Evolutionary conservation across 2,888 invertebrate species (phyloP).

Genomic region (Cephus rjabovi): DNA sequence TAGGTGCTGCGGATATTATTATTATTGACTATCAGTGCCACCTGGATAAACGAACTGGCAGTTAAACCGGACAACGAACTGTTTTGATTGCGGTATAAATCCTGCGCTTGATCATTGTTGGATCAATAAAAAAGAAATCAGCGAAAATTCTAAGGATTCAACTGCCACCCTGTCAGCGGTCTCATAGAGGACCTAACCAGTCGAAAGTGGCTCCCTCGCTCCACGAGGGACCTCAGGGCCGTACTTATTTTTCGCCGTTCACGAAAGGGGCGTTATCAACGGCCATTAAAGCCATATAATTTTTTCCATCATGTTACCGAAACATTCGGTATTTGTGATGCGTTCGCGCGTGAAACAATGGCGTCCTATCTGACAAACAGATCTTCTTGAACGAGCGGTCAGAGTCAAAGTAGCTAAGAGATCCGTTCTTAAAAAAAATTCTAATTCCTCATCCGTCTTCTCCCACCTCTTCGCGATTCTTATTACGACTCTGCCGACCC

Average conservation of each 20-base stretch:
- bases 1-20: not conserved
- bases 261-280: not conserved
- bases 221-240: not conserved
- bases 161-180: not conserved
- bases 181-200: not conserved
- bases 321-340: not conserved
- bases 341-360: not conserved
- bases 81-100: not conserved
- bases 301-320: not conserved
- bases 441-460: constrained; percentile 11
- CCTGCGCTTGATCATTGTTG: not conserved
- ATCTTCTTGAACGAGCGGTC: constrained; percentile 3
- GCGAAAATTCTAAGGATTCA: not conserved
- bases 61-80: not conserved
- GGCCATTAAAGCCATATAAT: not conserved
- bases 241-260: not conserved
- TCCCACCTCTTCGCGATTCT: constrained; percentile 23
- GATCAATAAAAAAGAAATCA: not conserved
- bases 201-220: not conserved
- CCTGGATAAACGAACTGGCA: not conserved
- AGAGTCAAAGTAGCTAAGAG: not conserved
- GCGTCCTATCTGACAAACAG: not conserved
- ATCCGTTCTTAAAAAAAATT: not conserved
- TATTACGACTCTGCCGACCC: constrained; percentile 30
- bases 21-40: not conserved